Percentiles rank a stretch among this genome's conserved stretches.
Evolutionary conservation across 2,888 invertebrate genomes (phyloP).

Genomic region (Hydrotaea diabolus): DNA sequence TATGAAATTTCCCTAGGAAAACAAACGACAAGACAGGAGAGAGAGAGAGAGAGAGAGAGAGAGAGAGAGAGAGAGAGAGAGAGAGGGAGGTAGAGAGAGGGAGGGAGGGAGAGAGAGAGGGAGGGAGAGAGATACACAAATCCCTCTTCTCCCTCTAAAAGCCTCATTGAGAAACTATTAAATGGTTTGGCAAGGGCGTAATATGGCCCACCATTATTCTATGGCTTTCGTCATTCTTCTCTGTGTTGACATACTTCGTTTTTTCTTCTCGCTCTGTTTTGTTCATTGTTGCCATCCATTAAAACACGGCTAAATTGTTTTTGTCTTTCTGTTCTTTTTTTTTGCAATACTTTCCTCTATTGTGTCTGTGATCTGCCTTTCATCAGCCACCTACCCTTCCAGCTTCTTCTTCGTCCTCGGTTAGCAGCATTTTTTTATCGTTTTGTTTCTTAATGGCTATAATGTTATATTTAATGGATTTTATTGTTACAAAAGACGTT

Average conservation of each 20-base stretch:
- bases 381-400: too few relatives aligned
- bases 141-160: too few relatives aligned
- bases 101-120: too few relatives aligned
- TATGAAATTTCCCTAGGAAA: not conserved
- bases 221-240: not conserved
- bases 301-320: conserved; percentile 38
- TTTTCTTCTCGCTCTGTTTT: conserved; percentile 34
- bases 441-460: conserved; percentile 58
- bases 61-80: too few relatives aligned
- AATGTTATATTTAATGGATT: conserved; percentile 60
- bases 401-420: too few relatives aligned
- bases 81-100: too few relatives aligned
- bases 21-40: too few relatives aligned
- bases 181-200: not conserved
- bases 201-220: not conserved
- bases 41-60: too few relatives aligned
- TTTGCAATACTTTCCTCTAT: not conserved
- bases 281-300: conserved; percentile 63
- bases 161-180: conserved; percentile 9
- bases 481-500: conserved; percentile 30
- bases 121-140: too few relatives aligned
- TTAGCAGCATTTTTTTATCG: not conserved
- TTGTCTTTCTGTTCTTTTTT: too few relatives aligned
- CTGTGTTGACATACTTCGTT: not conserved
- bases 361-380: not conserved